Evolutionary conservation across 2,797 vertebrate species (phyloP), one percentile per base, ranked within the genome.

Genomic region (Selene dorsalis): DNA sequence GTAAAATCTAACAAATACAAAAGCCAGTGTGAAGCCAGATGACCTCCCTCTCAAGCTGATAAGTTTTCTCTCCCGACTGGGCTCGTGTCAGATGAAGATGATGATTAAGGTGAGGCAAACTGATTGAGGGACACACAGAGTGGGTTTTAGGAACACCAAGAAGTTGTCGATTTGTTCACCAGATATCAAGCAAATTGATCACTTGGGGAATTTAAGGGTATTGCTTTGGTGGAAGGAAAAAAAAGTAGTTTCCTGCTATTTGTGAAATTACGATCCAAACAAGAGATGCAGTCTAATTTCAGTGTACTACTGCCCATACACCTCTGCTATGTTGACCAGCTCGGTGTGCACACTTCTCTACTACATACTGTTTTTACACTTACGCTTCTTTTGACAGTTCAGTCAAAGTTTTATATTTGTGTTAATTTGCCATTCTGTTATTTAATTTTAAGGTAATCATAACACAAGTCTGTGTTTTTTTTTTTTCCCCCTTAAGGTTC

Each of bases 1-100:
- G 69, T 76, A 43, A 60, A 78, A 70, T 77, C 17, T 66, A 53
- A 18, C 3, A 59, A 72, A 79, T 39, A 59, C 60, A 82, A 83
- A 43, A 84, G 59, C 22, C 38, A 62, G 28, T 10, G 53, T 50
- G 76, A 63, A 59, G 60, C 39, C 43, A 22, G 30, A 43, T 56
- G 61, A 76, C 45, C 39, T 69, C 12, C n/a, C 22, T 70, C 13
- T 38, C 24, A 63, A 50, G 28, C 30, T 64, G 65, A 66, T 70
- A 69, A 6, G 32, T 80, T 65, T 79, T 79, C 20, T 47, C 12
- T 65, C 45, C 16, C 6, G 62, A 55, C 47, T 73, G 11, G 20
- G 64, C 16, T 67, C 2, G 0, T 32, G 28, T 72, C 24, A 45
- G 55, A 53, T 32, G 62, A 73, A 30, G 60, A 56, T 50, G 62